A percentile compares a stretch with the other conserved stretches of the same genome.
Conservation (phyloP, 2,888 invertebrate species). For the Agrochola circellaris region DNA sequence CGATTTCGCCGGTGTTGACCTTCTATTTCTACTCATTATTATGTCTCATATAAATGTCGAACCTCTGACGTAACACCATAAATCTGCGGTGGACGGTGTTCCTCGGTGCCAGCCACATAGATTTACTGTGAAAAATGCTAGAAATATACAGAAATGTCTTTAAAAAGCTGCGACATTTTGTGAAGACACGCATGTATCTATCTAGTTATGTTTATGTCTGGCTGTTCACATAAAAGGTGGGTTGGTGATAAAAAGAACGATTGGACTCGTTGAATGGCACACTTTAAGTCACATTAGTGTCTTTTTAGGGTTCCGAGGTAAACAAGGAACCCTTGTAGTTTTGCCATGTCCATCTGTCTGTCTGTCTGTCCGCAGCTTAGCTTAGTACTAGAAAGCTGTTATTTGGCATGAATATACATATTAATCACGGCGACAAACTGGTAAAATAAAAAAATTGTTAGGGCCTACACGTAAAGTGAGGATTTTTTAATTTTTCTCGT, state of each 20-base stretch:
- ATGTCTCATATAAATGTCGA: conserved; percentile 38
- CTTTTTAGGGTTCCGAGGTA: not conserved
- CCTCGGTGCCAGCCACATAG: conserved; percentile 50
- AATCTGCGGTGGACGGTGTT: conserved; percentile 28
- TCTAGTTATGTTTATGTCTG: conserved; percentile 26
- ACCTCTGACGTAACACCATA: conserved; percentile 28
- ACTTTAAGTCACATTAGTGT: conserved; percentile 6
- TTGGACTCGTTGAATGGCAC: not conserved
- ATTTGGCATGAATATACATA: too few species aligned
- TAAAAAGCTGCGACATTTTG: conserved; percentile 24
- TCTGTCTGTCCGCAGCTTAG: too few species aligned
- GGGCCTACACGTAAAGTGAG: too few species aligned
- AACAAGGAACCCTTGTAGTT: too few species aligned
- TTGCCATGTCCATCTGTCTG: too few species aligned
- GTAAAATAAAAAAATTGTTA: too few species aligned
- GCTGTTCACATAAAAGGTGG: conserved; percentile 17
- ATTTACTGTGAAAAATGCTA: conserved; percentile 36
- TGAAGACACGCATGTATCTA: conserved; percentile 32
- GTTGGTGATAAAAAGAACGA: conserved; percentile 24
- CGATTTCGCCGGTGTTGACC: not conserved
- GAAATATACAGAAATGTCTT: conserved; percentile 20
- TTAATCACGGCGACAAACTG: too few species aligned
- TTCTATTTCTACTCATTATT: not conserved
- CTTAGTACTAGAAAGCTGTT: too few species aligned
- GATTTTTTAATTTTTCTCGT: too few species aligned